Percentiles rank a stretch among this genome's conserved stretches.
These are phyloP conservation scores for Siniperca obscura DNA, from an alignment of 2,797 vertebrate species.

Conservation along the genomic window DNA sequence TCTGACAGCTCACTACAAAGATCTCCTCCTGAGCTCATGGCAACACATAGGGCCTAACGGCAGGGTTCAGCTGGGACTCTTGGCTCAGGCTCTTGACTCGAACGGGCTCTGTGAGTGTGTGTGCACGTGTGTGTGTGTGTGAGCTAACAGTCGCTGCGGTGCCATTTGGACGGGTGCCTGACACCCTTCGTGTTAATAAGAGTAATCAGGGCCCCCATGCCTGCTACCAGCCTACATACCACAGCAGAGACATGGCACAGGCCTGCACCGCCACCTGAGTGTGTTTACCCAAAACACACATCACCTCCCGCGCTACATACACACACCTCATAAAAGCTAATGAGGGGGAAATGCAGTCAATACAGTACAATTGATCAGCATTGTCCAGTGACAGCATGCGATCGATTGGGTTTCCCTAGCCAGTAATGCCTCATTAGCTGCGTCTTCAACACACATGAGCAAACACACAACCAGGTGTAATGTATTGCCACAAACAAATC, in stretches of 20 bases:
- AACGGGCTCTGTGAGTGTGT: conserved; percentile 12
- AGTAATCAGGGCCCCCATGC: conserved; percentile 96
- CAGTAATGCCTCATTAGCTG: conserved; percentile 81
- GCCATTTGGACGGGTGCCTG: conserved; percentile 94
- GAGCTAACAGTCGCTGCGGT: conserved; percentile 62
- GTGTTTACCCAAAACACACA: conserved; percentile 89
- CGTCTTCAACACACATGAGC: conserved; percentile 63
- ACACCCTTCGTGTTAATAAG: conserved; percentile 97
- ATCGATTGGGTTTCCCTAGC: conserved; percentile 80
- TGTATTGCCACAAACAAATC: conserved; percentile 68
- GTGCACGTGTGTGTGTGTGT: conserved; percentile 32
- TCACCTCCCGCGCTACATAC: conserved; percentile 21
- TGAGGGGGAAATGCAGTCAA: conserved; percentile 83
- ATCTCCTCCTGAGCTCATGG: conserved; percentile 94
- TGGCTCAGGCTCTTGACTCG: conserved; percentile 69
- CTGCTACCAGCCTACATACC: conserved; percentile 91
- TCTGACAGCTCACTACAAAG: conserved; percentile 92
- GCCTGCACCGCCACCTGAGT: conserved; percentile 82
- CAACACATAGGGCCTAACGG: conserved; percentile 79
- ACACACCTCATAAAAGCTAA: conserved; percentile 69
- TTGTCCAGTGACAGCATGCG: conserved; percentile 76
- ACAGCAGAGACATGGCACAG: conserved; percentile 94
- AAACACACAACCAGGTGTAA: conserved; percentile 73
- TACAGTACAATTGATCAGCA: conserved; percentile 83
- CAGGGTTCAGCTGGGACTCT: conserved; percentile 76